phyloP scores from a whole-genome alignment of 2,797 vertebrate species.

The Merluccius polli region DNA sequence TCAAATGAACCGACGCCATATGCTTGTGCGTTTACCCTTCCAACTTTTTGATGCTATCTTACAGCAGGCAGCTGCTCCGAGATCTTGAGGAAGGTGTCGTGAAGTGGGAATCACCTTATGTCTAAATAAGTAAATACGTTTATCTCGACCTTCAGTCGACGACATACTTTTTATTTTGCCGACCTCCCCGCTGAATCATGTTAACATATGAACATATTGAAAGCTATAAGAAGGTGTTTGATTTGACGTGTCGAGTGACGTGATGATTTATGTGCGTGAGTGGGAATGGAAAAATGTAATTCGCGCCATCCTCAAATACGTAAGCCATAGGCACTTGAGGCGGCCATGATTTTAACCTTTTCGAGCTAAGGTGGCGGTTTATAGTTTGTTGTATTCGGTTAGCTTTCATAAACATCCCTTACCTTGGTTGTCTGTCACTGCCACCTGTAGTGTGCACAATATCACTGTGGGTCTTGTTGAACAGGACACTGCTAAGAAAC shows the following conservation, averaged over 20 bases:
- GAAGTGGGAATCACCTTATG: not conserved
- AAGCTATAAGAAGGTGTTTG: not conserved
- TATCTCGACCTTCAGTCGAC: not conserved
- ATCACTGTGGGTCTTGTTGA: no score
- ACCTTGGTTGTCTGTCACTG: not conserved
- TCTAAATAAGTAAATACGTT: not conserved
- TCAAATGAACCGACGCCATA: not conserved
- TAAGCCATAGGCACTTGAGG: no score
- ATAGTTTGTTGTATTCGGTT: no score
- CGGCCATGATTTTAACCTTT: no score
- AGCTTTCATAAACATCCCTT: not conserved
- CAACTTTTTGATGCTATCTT: not conserved
- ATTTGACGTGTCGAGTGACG: not conserved
- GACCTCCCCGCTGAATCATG: not conserved
- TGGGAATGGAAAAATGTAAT: no score
- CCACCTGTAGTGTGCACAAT: no score
- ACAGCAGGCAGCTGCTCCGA: no score
- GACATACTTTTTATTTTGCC: no score
- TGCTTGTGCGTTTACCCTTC: conserved; percentile 21
- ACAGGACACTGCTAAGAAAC: not conserved
- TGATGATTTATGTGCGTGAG: no score
- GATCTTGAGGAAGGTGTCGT: not conserved
- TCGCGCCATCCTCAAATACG: not conserved
- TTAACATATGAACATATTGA: not conserved
- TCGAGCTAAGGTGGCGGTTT: not conserved